These are phyloP conservation scores for Pseudopleuronectes americanus DNA, from an alignment of 2,797 vertebrate genomes.

Conservation along the genomic window DNA sequence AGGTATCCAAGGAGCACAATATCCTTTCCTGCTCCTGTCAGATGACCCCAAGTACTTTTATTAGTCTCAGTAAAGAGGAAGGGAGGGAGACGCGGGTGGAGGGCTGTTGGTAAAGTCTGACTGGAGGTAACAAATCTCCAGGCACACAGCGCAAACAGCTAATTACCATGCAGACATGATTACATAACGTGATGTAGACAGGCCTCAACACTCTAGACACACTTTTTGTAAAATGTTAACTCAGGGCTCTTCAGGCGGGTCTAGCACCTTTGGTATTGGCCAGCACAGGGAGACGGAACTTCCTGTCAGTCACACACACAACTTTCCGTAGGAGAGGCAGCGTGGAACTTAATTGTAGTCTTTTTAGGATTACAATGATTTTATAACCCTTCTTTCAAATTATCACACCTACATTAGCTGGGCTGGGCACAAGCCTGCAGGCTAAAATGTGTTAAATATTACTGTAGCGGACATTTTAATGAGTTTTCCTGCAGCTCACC, in stretches of 20 bases:
- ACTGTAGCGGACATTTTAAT: constrained; percentile 74
- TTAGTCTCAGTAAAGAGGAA: constrained; percentile 39
- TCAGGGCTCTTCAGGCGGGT: constrained; percentile 45
- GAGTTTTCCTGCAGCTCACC: constrained; percentile 63
- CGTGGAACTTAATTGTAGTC: constrained; percentile 52
- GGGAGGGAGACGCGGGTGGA: constrained; percentile 17
- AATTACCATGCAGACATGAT: constrained; percentile 50
- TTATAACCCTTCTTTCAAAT: constrained; percentile 72
- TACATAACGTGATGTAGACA: constrained; percentile 28
- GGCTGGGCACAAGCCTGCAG: constrained; percentile 64
- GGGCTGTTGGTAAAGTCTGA: constrained; percentile 48
- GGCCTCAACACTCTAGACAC: constrained; percentile 24
- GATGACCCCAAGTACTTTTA: constrained; percentile 47
- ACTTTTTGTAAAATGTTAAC: constrained; percentile 53
- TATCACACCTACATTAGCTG: constrained; percentile 66
- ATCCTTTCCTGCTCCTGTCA: constrained; percentile 59
- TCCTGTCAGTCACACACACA: constrained; percentile 41
- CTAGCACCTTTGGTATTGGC: constrained; percentile 35
- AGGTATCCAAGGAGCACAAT: constrained; percentile 61
- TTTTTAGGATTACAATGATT: constrained; percentile 63
- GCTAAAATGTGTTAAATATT: constrained; percentile 72
- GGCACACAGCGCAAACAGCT: constrained; percentile 35
- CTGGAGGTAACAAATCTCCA: constrained; percentile 41
- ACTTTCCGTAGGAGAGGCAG: constrained; percentile 29
- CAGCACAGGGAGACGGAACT: constrained; percentile 31